These are phyloP conservation scores for Phymanthus crucifer DNA, from an alignment of 92 coral and sea anemone genomes.

Conservation along the genomic window DNA sequence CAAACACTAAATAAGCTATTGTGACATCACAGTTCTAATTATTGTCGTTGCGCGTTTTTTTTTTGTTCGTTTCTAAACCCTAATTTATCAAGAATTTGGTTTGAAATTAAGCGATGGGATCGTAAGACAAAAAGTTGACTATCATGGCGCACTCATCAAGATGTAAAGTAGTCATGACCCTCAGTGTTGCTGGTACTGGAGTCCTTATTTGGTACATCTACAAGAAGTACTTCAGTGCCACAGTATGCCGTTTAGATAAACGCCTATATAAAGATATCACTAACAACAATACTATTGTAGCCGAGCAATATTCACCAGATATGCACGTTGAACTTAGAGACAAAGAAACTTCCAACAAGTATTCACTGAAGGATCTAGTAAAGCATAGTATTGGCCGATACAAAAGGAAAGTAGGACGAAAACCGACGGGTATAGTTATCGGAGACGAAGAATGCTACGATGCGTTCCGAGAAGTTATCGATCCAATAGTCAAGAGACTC, in stretches of 20 bases:
- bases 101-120: neutral
- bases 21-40: neutral
- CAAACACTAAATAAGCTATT: neutral
- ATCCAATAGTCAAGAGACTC: conserved; percentile 34
- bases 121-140: neutral
- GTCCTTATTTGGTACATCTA: conserved; percentile 21
- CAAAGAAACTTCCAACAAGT: conserved; percentile 23
- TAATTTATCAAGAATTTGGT: no score
- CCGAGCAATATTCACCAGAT: conserved; percentile 23
- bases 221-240: neutral
- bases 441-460: conserved; percentile 63
- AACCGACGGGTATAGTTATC: conserved; percentile 13
- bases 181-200: conserved; percentile 2
- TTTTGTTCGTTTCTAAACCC: neutral
- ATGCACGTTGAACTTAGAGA: conserved; percentile 17
- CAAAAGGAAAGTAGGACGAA: neutral
- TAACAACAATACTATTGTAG: conserved; percentile 27
- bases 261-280: conserved; percentile 22
- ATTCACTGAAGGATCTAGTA: conserved; percentile 34
- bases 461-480: conserved; percentile 44
- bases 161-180: neutral
- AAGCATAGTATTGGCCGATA: conserved; percentile 5
- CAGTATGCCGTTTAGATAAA: neutral
- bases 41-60: neutral
- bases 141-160: neutral